Evolutionary conservation across 2,888 invertebrate genomes (phyloP), one percentile per base, ranked within the genome.

Genomic region (Diabrotica balteata): DNA sequence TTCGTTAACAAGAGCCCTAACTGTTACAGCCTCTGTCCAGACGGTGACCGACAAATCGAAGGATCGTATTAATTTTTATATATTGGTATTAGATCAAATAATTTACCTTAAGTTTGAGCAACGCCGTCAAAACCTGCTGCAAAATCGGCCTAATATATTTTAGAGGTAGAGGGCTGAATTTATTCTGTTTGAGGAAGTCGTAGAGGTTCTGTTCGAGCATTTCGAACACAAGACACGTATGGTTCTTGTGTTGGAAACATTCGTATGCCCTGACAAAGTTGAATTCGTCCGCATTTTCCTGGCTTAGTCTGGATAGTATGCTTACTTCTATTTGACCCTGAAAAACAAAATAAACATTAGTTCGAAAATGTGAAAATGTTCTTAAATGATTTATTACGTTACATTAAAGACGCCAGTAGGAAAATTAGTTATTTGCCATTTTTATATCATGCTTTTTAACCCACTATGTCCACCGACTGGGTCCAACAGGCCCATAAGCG

Each of bases 201-300:
- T 99, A 99, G 76, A 99, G 89, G 86, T 99, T 99, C 88, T 99
- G 99, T 84, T 99, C 99, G 80, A 99, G 90, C 98, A 99, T 98
- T 87, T 99, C 99, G 85, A 98, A 99, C 82, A 98, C 98, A 86
- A 99, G 90, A 86, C 98, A 99, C 65, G 98, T 99, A 88, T 99
- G 98, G 84, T 96, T 97, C 85, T 98, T 97, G 86, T 99, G 98
- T 87, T 97, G 97, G 87, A 99, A 99, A 87, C 99, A 99, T 86
- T 99, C 99, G 86, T 96, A 98, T 58, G 99, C 99, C 75, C 98
- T 95, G 79, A 99, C 99, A 88, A 99, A 99, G 88, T 99, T 99
- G 89, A 96, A 98, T 88, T 97, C 97, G 86, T 97, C 97, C 79
- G 97, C 97, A 88, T 97, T 97, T 89, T 98, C 97, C 86, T 96